Evolutionary conservation across 2,113 vertebrate species (phyloP).

Genomic region (Leucopsar rothschildi): DNA sequence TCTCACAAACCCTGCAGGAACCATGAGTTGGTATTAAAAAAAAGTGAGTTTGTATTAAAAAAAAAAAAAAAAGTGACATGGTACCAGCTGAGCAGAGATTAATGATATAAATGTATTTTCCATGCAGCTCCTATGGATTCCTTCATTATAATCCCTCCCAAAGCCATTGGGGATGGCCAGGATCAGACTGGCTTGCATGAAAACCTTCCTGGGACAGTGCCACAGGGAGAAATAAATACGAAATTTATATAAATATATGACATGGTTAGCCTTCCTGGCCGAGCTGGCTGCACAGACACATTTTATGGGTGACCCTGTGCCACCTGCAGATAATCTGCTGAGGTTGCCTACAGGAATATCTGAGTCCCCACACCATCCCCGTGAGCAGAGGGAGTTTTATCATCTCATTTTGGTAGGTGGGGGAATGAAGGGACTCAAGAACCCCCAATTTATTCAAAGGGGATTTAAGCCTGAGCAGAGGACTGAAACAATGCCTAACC

Average conservation of each 20-base stretch:
- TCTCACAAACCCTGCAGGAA: not conserved
- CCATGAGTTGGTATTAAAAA: not conserved
- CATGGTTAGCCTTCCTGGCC: not conserved
- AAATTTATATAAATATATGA: too few relatives aligned
- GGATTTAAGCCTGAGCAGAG: not conserved
- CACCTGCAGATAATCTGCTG: not conserved
- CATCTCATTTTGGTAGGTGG: not conserved
- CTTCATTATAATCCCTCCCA: not conserved
- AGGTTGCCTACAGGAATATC: not conserved
- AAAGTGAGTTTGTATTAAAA: not conserved
- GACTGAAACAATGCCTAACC: not conserved
- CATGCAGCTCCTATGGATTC: not conserved
- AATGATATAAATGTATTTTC: fast-evolving
- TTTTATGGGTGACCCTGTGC: not conserved
- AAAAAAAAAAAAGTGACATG: not conserved
- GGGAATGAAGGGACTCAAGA: not conserved
- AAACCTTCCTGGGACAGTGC: not conserved
- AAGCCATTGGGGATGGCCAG: not conserved
- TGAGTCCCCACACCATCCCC: not conserved
- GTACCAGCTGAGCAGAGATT: fast-evolving
- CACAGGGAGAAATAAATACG: not conserved
- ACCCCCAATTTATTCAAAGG: not conserved
- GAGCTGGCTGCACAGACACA: not conserved
- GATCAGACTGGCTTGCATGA: not conserved
- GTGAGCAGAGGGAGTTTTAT: not conserved